phyloP scores from a whole-genome alignment of 2,888 invertebrate genomes.

The Euplagia quadripunctaria region DNA sequence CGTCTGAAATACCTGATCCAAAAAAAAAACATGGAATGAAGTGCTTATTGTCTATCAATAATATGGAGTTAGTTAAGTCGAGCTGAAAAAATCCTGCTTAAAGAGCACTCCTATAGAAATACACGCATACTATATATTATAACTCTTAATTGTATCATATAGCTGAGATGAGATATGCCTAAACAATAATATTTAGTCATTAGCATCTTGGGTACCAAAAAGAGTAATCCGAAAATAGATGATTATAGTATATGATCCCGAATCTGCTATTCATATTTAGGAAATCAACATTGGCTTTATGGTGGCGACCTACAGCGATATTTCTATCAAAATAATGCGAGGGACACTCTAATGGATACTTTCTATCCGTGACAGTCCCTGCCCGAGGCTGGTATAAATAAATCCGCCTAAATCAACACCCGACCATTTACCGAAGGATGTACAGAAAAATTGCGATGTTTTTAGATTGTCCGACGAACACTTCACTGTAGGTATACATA shows the following conservation, averaged over 20 bases:
- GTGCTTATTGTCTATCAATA: no score
- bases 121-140: no score
- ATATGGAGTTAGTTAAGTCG: no score
- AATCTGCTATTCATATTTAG: background rate
- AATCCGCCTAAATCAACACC: constrained; percentile 54
- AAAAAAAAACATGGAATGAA: no score
- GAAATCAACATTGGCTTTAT: constrained; percentile 12
- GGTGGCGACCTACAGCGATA: constrained; percentile 8
- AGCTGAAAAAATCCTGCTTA: no score
- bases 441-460: constrained; percentile 28
- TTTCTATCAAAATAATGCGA: constrained; percentile 35
- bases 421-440: constrained; percentile 31
- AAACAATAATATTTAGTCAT: no score
- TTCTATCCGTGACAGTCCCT: constrained; percentile 35
- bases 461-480: background rate
- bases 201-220: no score
- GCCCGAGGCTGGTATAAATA: constrained; percentile 48
- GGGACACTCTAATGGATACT: constrained; percentile 49
- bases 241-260: background rate
- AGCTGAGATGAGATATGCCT: no score
- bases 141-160: no score
- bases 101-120: no score
- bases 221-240: background rate
- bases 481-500: background rate
- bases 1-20: no score